These are phyloP conservation scores for Pristionchus pacificus DNA, from an alignment of 1,140 invertebrate species.

Conservation along the genomic window DNA sequence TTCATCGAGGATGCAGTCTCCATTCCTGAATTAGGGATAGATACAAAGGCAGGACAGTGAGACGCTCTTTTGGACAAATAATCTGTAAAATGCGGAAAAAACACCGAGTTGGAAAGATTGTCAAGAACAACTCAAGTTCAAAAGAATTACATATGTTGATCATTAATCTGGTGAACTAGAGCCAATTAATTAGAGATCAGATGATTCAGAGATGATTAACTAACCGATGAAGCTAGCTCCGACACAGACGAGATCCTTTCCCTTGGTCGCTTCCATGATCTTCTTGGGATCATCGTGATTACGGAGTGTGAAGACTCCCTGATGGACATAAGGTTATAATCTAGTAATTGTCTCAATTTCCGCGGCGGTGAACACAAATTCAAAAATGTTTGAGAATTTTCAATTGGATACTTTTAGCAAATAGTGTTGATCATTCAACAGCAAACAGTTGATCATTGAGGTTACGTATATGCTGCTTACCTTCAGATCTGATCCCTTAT, in stretches of 20 bases:
- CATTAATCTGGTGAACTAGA: neutral
- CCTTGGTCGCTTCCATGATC: conserved; percentile 3
- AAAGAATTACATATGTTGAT: too few relatives aligned
- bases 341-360: too few relatives aligned
- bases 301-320: conserved; percentile 23
- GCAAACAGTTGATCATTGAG: neutral
- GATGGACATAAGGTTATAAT: too few relatives aligned
- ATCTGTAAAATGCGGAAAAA: too few relatives aligned
- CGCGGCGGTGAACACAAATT: too few relatives aligned
- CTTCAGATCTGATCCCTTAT: conserved; percentile 29
- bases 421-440: neutral
- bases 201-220: neutral
- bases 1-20: conserved; percentile 22
- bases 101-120: too few relatives aligned
- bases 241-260: conserved; percentile 28
- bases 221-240: conserved; percentile 27
- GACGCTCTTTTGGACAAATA: too few relatives aligned
- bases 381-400: neutral
- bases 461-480: neutral
- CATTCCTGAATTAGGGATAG: conserved; percentile 17
- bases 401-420: neutral
- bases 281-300: conserved; percentile 15
- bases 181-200: neutral
- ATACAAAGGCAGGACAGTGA: neutral
- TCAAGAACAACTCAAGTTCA: too few relatives aligned